A percentile compares a stretch with the other conserved stretches of the same genome.
These are phyloP conservation scores for Yoshiicerus persimilis DNA, from an alignment of 1,140 invertebrate species.

Conservation along the genomic window DNA sequence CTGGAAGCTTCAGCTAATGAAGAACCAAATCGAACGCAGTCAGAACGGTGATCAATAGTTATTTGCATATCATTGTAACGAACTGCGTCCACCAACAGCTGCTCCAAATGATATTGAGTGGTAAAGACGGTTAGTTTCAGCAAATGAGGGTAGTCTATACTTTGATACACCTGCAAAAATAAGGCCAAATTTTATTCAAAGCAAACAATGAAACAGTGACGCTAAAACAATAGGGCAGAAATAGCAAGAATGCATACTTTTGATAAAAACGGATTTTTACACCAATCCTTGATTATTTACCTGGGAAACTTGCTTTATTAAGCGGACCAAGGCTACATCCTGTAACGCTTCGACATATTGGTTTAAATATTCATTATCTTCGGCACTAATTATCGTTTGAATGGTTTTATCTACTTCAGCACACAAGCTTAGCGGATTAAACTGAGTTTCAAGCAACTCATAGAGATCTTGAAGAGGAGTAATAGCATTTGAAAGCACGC, in stretches of 20 bases:
- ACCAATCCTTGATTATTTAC: background rate
- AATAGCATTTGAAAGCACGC: slow-evolving; percentile 81
- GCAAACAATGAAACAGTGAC: too few species aligned
- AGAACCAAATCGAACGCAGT: slow-evolving; percentile 88
- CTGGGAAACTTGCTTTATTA: slow-evolving; percentile 72
- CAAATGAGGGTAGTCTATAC: slow-evolving; percentile 82
- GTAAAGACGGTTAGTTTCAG: slow-evolving; percentile 83
- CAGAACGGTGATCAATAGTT: slow-evolving; percentile 78
- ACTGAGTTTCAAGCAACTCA: slow-evolving; percentile 88
- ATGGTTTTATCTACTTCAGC: slow-evolving; percentile 72
- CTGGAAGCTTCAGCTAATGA: slow-evolving; percentile 88
- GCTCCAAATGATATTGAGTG: slow-evolving; percentile 80
- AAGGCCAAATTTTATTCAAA: too few species aligned
- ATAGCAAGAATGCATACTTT: too few species aligned
- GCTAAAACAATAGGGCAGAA: too few species aligned
- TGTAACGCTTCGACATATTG: slow-evolving; percentile 85
- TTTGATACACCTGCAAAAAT: slow-evolving; percentile 97
- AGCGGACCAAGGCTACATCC: slow-evolving; percentile 86
- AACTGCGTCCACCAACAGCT: slow-evolving; percentile 88
- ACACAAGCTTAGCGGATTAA: slow-evolving; percentile 89
- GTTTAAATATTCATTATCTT: slow-evolving; percentile 66
- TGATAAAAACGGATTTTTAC: too few species aligned
- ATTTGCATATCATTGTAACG: slow-evolving; percentile 93
- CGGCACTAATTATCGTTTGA: slow-evolving; percentile 56
- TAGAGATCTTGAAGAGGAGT: slow-evolving; percentile 88